A percentile compares a stretch with the other conserved stretches of the same genome.
Conservation (phyloP, 2,888 invertebrate species). For the Harmothoe impar region DNA sequence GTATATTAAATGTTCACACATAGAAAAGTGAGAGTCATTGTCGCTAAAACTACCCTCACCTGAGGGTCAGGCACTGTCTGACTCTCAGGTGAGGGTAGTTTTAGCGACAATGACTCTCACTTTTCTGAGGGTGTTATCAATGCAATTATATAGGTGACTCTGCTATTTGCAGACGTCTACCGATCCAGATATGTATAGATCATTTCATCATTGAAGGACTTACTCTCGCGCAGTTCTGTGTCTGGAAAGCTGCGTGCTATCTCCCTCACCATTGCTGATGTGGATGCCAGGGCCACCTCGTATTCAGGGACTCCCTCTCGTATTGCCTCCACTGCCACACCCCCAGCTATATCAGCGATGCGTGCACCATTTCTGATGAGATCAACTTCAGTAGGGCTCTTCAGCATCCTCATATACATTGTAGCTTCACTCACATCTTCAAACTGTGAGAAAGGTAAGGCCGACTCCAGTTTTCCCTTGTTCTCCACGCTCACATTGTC, state of each 20-base stretch:
- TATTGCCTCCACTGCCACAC: conserved; percentile 64
- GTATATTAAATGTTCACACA: no score
- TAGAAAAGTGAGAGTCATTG: no score
- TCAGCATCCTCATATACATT: conserved; percentile 66
- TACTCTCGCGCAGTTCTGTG: conserved; percentile 65
- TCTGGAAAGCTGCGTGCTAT: conserved; percentile 67
- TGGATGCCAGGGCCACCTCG: conserved; percentile 67
- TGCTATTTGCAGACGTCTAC: no score
- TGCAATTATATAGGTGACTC: no score
- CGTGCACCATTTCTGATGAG: conserved; percentile 65
- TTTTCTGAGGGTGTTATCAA: no score
- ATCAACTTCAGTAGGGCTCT: conserved; percentile 65
- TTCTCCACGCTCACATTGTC: conserved; percentile 68
- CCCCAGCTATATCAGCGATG: conserved; percentile 67
- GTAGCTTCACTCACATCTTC: conserved; percentile 65
- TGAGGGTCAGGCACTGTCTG: no score
- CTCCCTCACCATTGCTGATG: conserved; percentile 65
- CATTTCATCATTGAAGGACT: no score
- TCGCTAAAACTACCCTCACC: no score
- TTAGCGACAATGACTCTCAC: no score
- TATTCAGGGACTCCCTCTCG: conserved; percentile 66
- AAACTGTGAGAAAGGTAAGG: conserved; percentile 19
- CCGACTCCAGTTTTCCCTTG: conserved; percentile 55
- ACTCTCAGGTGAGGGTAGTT: no score
- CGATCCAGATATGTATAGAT: no score